A percentile compares a stretch with the other conserved stretches of the same genome.
phyloP scores from a whole-genome alignment of 2,888 invertebrate species.

The Germaria angustata region DNA sequence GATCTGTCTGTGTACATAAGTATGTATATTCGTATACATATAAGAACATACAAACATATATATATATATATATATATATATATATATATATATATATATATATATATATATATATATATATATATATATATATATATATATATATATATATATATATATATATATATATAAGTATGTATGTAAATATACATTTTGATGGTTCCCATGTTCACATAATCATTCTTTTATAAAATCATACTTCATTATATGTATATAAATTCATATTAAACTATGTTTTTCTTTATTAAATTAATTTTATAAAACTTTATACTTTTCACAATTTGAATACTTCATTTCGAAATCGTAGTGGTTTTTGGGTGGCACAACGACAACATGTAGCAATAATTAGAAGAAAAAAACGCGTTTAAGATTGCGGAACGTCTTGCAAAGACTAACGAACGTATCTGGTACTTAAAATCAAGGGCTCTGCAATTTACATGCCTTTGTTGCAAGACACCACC shows the following conservation, averaged over 20 bases:
- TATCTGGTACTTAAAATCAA: slow-evolving; percentile 77
- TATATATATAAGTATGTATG: too few species aligned
- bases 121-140: too few species aligned
- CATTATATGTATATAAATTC: not conserved
- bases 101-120: too few species aligned
- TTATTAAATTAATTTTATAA: not conserved
- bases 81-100: too few species aligned
- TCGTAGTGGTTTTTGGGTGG: slow-evolving; percentile 60
- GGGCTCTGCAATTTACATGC: slow-evolving; percentile 78
- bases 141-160: not conserved
- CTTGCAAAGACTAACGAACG: slow-evolving; percentile 76
- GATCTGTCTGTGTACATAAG: too few species aligned
- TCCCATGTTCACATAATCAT: not conserved
- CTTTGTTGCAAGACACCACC: slow-evolving; percentile 55
- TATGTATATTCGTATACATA: too few species aligned
- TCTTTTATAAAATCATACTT: slow-evolving; percentile 3
- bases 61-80: too few species aligned
- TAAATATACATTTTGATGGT: not conserved
- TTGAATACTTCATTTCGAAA: slow-evolving; percentile 60
- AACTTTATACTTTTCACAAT: slow-evolving; percentile 35
- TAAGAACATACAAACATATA: too few species aligned
- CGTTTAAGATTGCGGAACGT: slow-evolving; percentile 76
- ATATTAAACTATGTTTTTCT: not conserved
- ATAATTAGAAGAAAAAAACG: slow-evolving; percentile 67
- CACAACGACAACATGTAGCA: slow-evolving; percentile 53